Evolutionary conservation across 2,113 vertebrate genomes (phyloP).

Genomic region (Nipponia nippon): DNA sequence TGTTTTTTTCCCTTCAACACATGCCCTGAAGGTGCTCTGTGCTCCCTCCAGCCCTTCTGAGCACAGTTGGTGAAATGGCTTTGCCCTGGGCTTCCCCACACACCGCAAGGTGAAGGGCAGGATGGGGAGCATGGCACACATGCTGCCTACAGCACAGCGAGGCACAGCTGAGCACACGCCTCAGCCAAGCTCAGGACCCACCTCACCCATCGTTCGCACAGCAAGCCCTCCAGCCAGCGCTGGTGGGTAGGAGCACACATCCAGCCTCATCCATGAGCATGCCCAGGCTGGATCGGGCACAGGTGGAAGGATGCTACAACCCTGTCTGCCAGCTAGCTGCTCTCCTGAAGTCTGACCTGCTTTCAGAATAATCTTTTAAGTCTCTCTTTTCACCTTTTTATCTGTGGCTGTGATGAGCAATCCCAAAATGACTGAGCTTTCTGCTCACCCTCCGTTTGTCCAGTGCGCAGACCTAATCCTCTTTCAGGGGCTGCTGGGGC

Average conservation of each 20-base stretch:
- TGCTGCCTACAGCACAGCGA: neutral
- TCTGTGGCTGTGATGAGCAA: neutral
- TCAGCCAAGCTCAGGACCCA: neutral
- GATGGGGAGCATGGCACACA: rapidly evolving
- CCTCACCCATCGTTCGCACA: neutral
- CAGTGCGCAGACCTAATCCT: neutral
- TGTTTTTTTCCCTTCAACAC: neutral
- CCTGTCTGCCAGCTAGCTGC: neutral
- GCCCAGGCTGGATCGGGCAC: rapidly evolving
- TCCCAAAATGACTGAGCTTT: neutral
- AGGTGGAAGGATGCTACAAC: neutral
- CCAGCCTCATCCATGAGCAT: neutral
- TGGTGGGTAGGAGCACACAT: rapidly evolving
- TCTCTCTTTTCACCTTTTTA: conserved; percentile 4
- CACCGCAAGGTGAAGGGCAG: neutral
- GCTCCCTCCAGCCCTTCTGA: neutral
- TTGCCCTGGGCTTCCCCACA: rapidly evolving
- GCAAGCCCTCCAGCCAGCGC: rapidly evolving
- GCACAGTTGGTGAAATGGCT: neutral
- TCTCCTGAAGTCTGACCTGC: neutral
- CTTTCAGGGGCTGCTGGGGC: neutral
- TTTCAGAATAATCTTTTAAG: conserved; percentile 21
- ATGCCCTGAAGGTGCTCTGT: neutral
- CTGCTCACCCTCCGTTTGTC: neutral
- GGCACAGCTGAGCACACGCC: rapidly evolving